Evolutionary conservation across 2,113 vertebrate genomes (phyloP), one percentile per base, ranked within the genome.

Genomic region (Hiodon alosoides): DNA sequence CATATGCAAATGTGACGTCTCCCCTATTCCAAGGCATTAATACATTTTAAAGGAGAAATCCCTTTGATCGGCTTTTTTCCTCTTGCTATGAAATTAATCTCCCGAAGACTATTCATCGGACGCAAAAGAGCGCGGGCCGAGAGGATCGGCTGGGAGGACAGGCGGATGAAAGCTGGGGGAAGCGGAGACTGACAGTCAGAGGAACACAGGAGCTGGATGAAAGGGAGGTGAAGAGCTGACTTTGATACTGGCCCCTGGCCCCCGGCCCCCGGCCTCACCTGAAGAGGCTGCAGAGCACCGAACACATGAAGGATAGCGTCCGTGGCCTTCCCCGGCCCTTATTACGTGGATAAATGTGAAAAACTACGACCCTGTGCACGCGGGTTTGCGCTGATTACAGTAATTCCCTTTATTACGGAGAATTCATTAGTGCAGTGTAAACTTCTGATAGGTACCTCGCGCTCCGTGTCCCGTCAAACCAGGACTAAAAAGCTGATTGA

Each of bases 1-100:
- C 73, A 48, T 67, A 71, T 65, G 69, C 69, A 77, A 77, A 72
- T 67, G 61, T 57, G 17, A 77, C 75, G 71, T 71, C 71, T 72
- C 75, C 50, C 69, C 69, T 13, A 72, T 67, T 71, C 62, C 60
- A 46, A 71, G 67, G 75, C 75, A 69, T 64, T 66, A 64, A 64
- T 47, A 66, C 52, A 67, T 58, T 69, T 69, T 69, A 59, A 69
- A 54, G 14, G 48, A 77, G 69, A 55, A 64, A 70, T 72, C 61
- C 51, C 75, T 77, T 66, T 77, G 69, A 71, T 77, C 60, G 4
- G 16, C 8, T 54, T 67, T 59, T 54, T 2, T 11, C 2, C 58
- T 50, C 50, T 48, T 10, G 8, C 69, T 53, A 57, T 77, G 60
- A 77, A 71, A 71, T 65, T 71, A 77, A 77, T 77, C 69, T 71